Evolutionary conservation across 1,140 invertebrate genomes (phyloP), one percentile per base, ranked within the genome.

Genomic region (Drosophila kohkoa): DNA sequence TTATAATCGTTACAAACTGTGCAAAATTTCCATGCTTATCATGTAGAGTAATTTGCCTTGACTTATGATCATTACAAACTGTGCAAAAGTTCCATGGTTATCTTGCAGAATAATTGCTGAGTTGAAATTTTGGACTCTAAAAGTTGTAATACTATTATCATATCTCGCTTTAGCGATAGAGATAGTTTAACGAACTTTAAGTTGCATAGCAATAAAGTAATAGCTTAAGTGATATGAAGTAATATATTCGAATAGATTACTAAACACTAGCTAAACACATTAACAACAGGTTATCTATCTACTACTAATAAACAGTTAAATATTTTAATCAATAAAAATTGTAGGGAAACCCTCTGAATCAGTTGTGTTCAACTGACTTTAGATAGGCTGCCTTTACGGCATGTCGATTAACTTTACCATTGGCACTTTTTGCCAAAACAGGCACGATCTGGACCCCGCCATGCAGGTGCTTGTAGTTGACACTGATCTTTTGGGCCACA

Each of bases 371-470:
- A 5, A 8, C 52, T 15, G 48, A 46, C 15, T 49, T 65, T 13
- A 87, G 58, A 57, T 77, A 87, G n/a, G 69, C 63, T 0, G 63
- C 48, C 15, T 83, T 87, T 1, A 87, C 83, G 3, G 73, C 80
- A 10, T 75, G 70, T 5, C 83, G 69, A 32, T 88, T 87, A 1
- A 87, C 80, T 8, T 79, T 79, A 20, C 77, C 77, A 45, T 79
- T 79, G 7, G 77, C 63, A 8, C 49, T 72, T 16, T 76, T 71
- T 0, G 58, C 54, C 16, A 79, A 51, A 1, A 72, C 49, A 4
- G 51, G 38, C 8, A 79, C 74, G 41, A 76, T 66, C 10, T 72
- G 41, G 1, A 52, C 74, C 1, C 77, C 77, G 2, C 28, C 77
- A 49, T 79, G 62, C 1, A 79, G 28, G 1, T 79, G 63, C 8